phyloP scores from a whole-genome alignment of 2,797 vertebrate genomes.

The Eremophila alpestris region DNA sequence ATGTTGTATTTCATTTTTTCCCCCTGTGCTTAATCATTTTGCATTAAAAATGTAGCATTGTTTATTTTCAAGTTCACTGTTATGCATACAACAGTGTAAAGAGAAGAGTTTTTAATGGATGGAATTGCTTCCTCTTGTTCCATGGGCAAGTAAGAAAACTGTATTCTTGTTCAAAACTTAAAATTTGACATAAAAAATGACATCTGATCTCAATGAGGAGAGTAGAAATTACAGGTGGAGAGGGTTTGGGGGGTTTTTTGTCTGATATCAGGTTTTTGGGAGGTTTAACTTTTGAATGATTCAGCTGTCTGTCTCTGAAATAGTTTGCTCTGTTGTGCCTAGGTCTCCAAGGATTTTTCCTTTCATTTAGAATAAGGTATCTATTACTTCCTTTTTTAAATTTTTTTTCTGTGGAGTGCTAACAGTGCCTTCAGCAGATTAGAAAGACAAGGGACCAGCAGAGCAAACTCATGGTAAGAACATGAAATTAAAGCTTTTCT shows the following conservation, averaged over 20 bases:
- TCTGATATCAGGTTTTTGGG: background rate
- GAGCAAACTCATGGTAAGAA: background rate
- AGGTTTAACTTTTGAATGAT: background rate
- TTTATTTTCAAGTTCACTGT: background rate
- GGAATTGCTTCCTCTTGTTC: background rate
- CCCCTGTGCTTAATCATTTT: background rate
- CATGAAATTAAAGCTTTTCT: background rate
- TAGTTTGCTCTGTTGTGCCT: background rate
- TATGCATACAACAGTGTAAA: background rate
- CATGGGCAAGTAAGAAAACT: background rate
- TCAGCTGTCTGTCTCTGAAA: background rate
- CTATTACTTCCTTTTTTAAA: background rate
- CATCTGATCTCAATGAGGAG: background rate
- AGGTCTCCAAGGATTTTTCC: background rate
- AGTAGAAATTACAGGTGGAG: background rate
- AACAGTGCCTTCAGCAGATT: background rate
- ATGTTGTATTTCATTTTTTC: background rate
- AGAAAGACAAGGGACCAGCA: background rate
- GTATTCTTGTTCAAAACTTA: background rate
- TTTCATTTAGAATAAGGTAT: background rate
- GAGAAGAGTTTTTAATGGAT: background rate
- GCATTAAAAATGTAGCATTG: background rate
- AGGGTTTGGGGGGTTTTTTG: background rate
- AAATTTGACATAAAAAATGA: background rate
- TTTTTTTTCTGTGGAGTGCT: background rate